Evolutionary conservation across 2,888 invertebrate genomes (phyloP), one percentile per base, ranked within the genome.

Genomic region (Philaethria dido): DNA sequence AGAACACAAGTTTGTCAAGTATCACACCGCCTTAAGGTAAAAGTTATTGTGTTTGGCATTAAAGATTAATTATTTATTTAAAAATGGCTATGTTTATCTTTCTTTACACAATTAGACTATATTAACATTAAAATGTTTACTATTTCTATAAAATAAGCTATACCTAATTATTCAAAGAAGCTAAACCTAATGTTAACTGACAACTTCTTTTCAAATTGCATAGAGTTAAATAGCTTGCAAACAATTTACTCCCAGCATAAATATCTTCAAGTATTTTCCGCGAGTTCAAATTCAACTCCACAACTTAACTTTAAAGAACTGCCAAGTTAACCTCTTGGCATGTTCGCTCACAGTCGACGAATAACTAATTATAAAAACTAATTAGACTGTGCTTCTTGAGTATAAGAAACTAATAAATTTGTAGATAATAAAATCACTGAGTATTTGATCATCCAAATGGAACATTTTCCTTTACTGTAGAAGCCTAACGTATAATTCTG

Each of bases 291-390:
- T 45, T 47, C 33, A 60, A 45, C 42, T 57, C 11, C n/a, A 42
- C 57, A 42, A 42, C n/a, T 45, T 18, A 42, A 42, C 22, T 33
- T 29, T 47, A 45, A 29, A 45, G 29, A 60, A 45, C 29, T 45
- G 45, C 16, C 9, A 47, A 20, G 29, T 60, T 60, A 60, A 18
- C 47, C 60, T 60, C 45, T 60, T 47, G 20, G 60, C 47, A 47
- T 18, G 47, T 47, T 33, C 47, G 13, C 47, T 60, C 14, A 4
- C 45, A 60, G 18, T 45, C 18, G 18, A 47, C 60, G 16, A 29
- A 47, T 47, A 60, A 47, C 33, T 60, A 29, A 60, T 60, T 47
- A 47, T 47, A 33, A 18, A 60, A 47, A 60, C 20, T 45, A 47
- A 47, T 47, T 60, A 60, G 45, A 47, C 45, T n/a, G 25, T 44